These are phyloP conservation scores for Corapipo altera DNA, from an alignment of 2,113 vertebrate species.

Conservation along the genomic window DNA sequence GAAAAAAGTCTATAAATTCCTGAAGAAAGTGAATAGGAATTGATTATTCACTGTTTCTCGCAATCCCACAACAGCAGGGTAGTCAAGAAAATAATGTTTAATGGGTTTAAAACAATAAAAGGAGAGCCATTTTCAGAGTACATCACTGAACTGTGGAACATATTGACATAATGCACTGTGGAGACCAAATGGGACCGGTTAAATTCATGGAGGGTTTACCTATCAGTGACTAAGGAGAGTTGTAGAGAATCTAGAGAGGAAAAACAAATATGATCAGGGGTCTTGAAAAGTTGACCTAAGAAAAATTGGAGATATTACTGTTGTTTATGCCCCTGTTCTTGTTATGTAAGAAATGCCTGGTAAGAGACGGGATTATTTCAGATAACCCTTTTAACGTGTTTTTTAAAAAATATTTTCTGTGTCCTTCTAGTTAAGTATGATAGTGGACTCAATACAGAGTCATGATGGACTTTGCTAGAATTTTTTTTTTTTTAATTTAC, in stretches of 20 bases:
- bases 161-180: neutral
- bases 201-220: neutral
- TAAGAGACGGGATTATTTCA: neutral
- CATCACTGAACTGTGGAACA: neutral
- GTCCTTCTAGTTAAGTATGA: neutral
- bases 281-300: neutral
- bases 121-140: neutral
- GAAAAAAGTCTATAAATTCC: slow-evolving; percentile 13
- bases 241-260: neutral
- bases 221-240: neutral
- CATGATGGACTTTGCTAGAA: rapidly evolving
- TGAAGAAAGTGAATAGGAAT: slow-evolving; percentile 23
- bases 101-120: slow-evolving; percentile 26
- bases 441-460: neutral
- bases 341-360: neutral
- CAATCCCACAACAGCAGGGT: neutral
- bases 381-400: neutral
- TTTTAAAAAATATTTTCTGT: neutral
- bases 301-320: neutral
- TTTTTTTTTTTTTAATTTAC: neutral
- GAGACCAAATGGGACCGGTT: neutral
- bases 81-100: slow-evolving; percentile 15
- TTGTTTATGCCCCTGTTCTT: neutral
- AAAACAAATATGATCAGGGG: neutral
- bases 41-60: slow-evolving; percentile 44